Conservation (phyloP, 2,113 vertebrate species). For the Spheniscus mendiculus region DNA sequence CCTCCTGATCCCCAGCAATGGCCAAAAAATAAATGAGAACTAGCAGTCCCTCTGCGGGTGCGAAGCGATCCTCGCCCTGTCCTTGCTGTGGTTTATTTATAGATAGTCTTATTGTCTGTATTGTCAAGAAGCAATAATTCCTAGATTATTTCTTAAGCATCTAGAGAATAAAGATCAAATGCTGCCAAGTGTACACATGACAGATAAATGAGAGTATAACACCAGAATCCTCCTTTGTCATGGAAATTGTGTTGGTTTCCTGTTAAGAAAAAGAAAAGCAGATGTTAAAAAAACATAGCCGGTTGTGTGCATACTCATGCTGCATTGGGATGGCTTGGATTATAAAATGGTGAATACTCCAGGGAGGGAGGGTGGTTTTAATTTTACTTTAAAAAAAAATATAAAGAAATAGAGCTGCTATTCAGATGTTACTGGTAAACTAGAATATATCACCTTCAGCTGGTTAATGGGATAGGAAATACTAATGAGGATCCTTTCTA, state of each 20-base stretch:
- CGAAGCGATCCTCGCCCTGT: neutral
- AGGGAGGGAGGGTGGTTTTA: neutral
- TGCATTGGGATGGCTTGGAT: constrained; percentile 21
- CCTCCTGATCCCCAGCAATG: neutral
- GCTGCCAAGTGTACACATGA: constrained; percentile 54
- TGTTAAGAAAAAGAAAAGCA: constrained; percentile 77
- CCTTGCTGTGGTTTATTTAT: constrained; percentile 30
- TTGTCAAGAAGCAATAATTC: constrained; percentile 56
- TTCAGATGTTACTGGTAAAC: neutral
- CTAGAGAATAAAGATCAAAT: constrained; percentile 58
- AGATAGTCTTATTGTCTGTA: constrained; percentile 55
- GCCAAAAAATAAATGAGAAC: neutral
- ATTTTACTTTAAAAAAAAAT: neutral
- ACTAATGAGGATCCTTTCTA: neutral
- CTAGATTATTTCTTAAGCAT: constrained; percentile 46
- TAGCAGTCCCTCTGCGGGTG: neutral
- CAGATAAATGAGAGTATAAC: constrained; percentile 56
- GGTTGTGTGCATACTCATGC: constrained; percentile 61
- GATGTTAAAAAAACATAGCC: constrained; percentile 64
- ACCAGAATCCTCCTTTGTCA: constrained; percentile 66
- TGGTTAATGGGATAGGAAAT: neutral
- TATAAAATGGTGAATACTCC: constrained; percentile 31
- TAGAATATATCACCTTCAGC: neutral
- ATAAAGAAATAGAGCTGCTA: neutral
- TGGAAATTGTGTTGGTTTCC: constrained; percentile 75